These are phyloP conservation scores for Pterophyllum scalare DNA, from an alignment of 2,113 vertebrate genomes.

Conservation along the genomic window DNA sequence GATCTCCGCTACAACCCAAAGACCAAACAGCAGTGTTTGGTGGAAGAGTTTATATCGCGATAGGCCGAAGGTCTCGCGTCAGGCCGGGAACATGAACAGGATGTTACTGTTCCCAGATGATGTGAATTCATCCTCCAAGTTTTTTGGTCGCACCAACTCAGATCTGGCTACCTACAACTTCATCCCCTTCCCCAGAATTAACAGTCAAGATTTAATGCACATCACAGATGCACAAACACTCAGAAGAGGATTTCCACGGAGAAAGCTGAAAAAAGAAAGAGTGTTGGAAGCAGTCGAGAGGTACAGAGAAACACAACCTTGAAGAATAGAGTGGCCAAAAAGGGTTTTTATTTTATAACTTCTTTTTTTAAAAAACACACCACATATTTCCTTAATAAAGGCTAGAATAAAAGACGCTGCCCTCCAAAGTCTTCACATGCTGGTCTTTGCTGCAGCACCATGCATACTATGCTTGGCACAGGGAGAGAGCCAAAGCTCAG, in stretches of 20 bases:
- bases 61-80: background rate
- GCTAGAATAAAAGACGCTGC: background rate
- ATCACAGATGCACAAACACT: background rate
- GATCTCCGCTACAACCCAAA: background rate
- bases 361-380: background rate
- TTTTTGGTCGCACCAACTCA: background rate
- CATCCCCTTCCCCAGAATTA: background rate
- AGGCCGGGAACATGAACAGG: background rate
- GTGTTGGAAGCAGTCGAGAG: background rate
- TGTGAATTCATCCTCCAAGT: background rate
- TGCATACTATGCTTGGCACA: background rate
- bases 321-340: background rate
- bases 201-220: accelerated
- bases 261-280: background rate
- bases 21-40: background rate
- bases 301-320: background rate
- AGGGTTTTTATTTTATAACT: background rate
- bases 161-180: background rate
- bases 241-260: background rate
- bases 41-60: background rate
- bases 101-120: background rate
- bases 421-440: background rate
- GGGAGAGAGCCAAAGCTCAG: background rate
- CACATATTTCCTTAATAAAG: background rate
- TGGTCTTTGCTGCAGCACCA: background rate